Evolutionary conservation across 2,888 invertebrate genomes (phyloP).

Genomic region (Celastrina argiolus): DNA sequence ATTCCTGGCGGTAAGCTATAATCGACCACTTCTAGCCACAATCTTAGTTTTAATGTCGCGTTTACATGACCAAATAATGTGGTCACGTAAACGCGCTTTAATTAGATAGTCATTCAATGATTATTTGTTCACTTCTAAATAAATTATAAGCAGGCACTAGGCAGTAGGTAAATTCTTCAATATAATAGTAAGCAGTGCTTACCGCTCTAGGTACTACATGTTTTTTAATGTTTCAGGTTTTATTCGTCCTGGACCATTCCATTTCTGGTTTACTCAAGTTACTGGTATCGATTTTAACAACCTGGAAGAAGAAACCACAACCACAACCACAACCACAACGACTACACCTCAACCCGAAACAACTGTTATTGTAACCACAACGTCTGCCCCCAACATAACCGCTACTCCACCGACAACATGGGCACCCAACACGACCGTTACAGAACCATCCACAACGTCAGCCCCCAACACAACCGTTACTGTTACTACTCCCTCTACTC

Average conservation of each 20-base stretch:
- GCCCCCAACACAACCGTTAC: constrained; percentile 24
- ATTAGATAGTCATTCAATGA: too few relatives aligned
- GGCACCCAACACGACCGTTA: neutral
- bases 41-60: too few relatives aligned
- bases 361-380: neutral
- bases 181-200: too few relatives aligned
- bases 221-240: constrained; percentile 47
- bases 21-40: too few relatives aligned
- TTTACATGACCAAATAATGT: too few relatives aligned
- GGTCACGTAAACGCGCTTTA: too few relatives aligned
- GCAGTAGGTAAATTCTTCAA: too few relatives aligned
- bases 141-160: too few relatives aligned
- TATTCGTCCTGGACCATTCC: constrained; percentile 61
- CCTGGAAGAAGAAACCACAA: constrained; percentile 44
- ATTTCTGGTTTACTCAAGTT: constrained; percentile 50
- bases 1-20: constrained; percentile 54
- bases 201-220: neutral
- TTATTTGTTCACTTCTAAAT: too few relatives aligned
- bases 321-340: constrained; percentile 11
- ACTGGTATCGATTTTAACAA: constrained; percentile 61
- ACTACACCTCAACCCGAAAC: neutral
- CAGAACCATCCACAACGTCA: constrained; percentile 30
- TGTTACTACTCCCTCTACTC: constrained; percentile 23
- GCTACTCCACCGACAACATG: neutral
- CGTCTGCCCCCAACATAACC: neutral